These are phyloP conservation scores for Botia almorhae DNA, from an alignment of 2,797 vertebrate genomes.

Conservation along the genomic window DNA sequence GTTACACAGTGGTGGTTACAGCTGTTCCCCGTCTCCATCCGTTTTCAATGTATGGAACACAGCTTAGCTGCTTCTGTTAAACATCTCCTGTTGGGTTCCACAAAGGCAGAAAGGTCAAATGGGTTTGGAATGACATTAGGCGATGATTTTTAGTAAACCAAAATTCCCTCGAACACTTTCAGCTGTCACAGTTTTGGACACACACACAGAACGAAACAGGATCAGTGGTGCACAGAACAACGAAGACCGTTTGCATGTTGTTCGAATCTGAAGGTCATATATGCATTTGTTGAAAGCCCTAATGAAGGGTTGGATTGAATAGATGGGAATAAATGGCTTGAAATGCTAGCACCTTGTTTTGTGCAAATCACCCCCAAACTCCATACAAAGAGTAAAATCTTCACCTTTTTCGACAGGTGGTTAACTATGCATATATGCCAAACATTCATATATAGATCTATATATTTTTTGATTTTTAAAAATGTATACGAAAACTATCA, in stretches of 20 bases:
- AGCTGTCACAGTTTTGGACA: constrained; percentile 9
- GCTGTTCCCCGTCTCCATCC: neutral
- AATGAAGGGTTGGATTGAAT: constrained; percentile 43
- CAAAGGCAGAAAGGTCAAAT: neutral
- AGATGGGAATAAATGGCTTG: constrained; percentile 77
- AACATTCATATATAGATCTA: constrained; percentile 87
- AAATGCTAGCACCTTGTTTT: constrained; percentile 87
- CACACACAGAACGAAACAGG: neutral
- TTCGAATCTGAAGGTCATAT: neutral
- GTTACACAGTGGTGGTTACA: neutral
- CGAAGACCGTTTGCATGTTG: constrained; percentile 5
- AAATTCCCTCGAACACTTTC: neutral
- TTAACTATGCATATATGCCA: constrained; percentile 88
- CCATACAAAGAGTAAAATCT: constrained; percentile 87
- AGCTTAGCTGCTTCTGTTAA: neutral
- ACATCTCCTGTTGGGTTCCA: neutral
- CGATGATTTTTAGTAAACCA: neutral
- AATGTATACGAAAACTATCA: constrained; percentile 87
- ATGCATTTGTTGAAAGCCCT: constrained; percentile 16
- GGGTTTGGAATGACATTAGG: neutral
- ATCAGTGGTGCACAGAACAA: neutral
- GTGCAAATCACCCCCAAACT: constrained; percentile 86
- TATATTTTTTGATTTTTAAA: constrained; percentile 83
- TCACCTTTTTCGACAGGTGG: constrained; percentile 83
- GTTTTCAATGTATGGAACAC: neutral